These are phyloP conservation scores for Grammomys surdaster DNA, from an alignment of 2,113 vertebrate genomes.

Conservation along the genomic window DNA sequence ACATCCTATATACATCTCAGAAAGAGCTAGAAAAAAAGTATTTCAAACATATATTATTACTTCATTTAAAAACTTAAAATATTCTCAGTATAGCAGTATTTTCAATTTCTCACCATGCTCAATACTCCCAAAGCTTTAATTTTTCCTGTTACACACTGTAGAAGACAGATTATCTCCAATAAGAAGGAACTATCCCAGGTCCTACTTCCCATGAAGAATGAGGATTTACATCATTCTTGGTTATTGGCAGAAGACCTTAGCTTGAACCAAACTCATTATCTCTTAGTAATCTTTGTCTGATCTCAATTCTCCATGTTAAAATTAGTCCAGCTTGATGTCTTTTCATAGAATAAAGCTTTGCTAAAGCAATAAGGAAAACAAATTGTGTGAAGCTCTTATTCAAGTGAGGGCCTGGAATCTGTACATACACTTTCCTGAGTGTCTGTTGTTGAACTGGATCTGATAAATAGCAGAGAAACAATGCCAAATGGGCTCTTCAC, in stretches of 20 bases:
- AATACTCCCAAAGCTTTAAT: not conserved
- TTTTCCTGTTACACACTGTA: not conserved
- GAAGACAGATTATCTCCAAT: not conserved
- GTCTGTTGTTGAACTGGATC: conserved; percentile 1
- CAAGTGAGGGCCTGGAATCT: conserved; percentile 39
- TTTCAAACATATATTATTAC: conserved; percentile 38
- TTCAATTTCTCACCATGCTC: conserved; percentile 66
- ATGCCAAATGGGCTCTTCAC: not conserved
- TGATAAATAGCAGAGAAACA: conserved; percentile 43
- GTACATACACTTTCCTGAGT: conserved; percentile 49
- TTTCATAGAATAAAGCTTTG: conserved; percentile 70
- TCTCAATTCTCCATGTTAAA: conserved; percentile 56
- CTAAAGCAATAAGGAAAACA: conserved; percentile 73
- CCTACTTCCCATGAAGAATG: not conserved
- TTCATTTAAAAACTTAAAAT: conserved; percentile 52
- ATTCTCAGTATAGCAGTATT: conserved; percentile 56
- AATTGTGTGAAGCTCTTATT: not conserved
- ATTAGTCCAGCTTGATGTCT: conserved; percentile 61
- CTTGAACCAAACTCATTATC: conserved; percentile 69
- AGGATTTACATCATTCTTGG: not conserved
- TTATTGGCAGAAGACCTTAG: conserved; percentile 29
- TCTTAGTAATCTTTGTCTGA: conserved; percentile 58
- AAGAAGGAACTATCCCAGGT: fast-evolving
- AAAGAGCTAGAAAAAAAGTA: not conserved
- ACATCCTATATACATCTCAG: not conserved